Conservation (phyloP, 2,113 vertebrate genomes). For the Tupaia tana region DNA sequence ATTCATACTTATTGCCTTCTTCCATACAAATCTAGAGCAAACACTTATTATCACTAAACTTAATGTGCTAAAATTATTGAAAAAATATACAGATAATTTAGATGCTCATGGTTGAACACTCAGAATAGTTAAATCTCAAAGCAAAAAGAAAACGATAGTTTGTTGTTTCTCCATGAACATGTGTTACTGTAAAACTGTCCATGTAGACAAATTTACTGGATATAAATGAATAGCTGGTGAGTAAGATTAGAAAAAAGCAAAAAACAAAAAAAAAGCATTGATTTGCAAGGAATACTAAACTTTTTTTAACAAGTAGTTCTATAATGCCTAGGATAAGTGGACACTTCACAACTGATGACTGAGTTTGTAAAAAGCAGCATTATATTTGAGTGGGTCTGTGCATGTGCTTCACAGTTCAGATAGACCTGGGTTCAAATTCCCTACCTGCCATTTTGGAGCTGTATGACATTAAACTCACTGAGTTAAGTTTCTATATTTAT, state of each 20-base stretch:
- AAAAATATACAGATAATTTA: background rate
- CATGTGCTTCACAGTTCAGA: background rate
- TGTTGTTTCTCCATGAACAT: background rate
- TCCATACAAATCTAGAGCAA: background rate
- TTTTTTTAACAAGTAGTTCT: background rate
- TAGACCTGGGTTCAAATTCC: background rate
- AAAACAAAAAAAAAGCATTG: background rate
- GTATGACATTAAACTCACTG: background rate
- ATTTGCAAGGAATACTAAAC: background rate
- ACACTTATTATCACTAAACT: background rate
- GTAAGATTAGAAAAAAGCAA: background rate
- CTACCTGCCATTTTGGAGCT: background rate
- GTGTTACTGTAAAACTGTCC: background rate
- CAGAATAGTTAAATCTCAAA: background rate
- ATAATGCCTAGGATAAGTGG: background rate
- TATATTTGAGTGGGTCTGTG: background rate
- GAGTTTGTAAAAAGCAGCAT: background rate
- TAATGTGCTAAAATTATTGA: background rate
- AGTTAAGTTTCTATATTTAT: background rate
- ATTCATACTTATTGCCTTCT: background rate
- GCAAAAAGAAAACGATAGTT: background rate
- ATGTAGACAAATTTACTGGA: background rate
- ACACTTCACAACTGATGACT: background rate
- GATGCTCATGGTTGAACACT: background rate
- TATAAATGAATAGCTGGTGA: background rate